Evolutionary conservation across 92 coral and sea anemone genomes (phyloP).

Genomic region (Siderastrea radians): DNA sequence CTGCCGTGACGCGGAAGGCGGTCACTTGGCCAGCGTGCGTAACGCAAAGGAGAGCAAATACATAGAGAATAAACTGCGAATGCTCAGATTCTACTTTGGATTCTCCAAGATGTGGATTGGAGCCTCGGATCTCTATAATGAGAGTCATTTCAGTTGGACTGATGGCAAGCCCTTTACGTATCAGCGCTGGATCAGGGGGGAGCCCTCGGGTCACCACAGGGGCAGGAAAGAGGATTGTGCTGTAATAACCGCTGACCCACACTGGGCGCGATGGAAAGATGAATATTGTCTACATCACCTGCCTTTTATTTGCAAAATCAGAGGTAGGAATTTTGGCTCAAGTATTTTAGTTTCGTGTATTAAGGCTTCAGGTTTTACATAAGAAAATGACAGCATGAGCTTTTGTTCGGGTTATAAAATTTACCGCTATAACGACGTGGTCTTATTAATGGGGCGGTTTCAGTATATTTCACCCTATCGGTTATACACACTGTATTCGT

Average conservation of each 20-base stretch:
- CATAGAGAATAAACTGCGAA: conserved; percentile 34
- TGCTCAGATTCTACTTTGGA: conserved; percentile 65
- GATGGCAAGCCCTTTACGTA: conserved; percentile 66
- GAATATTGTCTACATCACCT: conserved; percentile 69
- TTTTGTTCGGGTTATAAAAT: no score
- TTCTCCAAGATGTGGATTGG: conserved; percentile 83
- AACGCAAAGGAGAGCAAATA: conserved; percentile 37
- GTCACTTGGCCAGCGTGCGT: conserved; percentile 68
- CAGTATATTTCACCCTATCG: no score
- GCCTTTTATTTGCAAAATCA: conserved; percentile 82
- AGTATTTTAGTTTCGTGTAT: no score
- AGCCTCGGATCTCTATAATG: conserved; percentile 68
- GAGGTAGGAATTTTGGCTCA: conserved; percentile 42
- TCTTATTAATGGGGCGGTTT: no score
- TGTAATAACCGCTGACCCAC: conserved; percentile 56
- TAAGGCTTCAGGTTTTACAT: no score
- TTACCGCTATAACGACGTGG: background rate
- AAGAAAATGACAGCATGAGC: no score
- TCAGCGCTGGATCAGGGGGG: conserved; percentile 75
- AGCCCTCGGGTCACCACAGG: conserved; percentile 63
- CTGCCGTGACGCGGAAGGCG: conserved; percentile 81
- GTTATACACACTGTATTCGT: no score
- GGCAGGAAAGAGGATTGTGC: conserved; percentile 76
- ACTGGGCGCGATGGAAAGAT: conserved; percentile 73
- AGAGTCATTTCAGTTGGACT: conserved; percentile 70